These are phyloP conservation scores for Chrysomallon squamiferum DNA, from an alignment of 1,140 invertebrate species.

Conservation along the genomic window DNA sequence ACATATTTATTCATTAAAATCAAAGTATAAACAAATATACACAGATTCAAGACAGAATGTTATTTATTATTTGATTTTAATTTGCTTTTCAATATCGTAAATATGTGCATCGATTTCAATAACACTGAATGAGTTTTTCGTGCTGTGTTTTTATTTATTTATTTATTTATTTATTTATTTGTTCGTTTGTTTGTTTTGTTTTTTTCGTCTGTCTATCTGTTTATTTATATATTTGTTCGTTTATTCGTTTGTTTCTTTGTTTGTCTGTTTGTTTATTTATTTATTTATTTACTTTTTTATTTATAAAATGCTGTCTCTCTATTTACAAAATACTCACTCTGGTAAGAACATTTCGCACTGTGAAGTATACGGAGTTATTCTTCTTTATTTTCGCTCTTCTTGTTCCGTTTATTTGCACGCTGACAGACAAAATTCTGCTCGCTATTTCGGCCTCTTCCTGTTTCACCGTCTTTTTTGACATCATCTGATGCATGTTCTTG, in stretches of 20 bases:
- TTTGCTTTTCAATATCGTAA: too few relatives aligned
- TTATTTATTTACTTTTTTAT: not conserved
- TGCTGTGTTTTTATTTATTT: too few relatives aligned
- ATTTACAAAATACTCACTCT: not conserved
- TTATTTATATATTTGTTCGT: not conserved
- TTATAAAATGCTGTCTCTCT: too few relatives aligned
- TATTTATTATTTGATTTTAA: too few relatives aligned
- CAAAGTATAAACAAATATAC: too few relatives aligned
- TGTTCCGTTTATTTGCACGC: not conserved
- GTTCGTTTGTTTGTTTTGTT: too few relatives aligned
- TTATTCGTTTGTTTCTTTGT: not conserved
- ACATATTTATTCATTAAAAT: too few relatives aligned
- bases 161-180: too few relatives aligned
- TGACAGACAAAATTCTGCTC: not conserved
- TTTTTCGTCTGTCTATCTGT: not conserved
- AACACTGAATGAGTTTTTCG: too few relatives aligned
- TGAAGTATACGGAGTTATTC: not conserved
- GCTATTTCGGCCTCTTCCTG: not conserved
- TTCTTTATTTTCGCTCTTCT: not conserved
- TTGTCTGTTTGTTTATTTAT: not conserved
- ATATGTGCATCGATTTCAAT: too few relatives aligned
- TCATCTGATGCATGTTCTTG: constrained; percentile 2
- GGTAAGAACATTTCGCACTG: not conserved
- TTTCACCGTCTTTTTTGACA: not conserved
- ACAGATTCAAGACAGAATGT: too few relatives aligned